phyloP scores from a whole-genome alignment of 92 coral and sea anemone genomes.

The Porites lobata region DNA sequence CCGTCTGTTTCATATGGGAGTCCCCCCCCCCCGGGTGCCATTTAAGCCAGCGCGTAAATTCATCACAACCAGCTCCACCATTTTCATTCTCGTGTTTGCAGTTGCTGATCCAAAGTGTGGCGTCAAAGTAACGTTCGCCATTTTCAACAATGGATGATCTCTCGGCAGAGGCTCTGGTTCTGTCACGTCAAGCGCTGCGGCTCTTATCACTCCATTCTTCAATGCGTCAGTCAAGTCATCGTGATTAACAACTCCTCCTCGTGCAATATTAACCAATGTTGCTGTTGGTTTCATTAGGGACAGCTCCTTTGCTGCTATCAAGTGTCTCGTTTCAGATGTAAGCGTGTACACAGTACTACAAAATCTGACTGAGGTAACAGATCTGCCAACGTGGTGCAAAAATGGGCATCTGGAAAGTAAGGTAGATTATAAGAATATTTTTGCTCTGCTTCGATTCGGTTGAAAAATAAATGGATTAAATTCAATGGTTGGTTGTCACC shows the following conservation, averaged over 20 bases:
- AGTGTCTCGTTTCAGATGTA: conserved; percentile 71
- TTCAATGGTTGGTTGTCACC: no score
- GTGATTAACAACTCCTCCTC: conserved; percentile 84
- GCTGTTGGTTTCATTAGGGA: conserved; percentile 82
- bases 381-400: conserved; percentile 63
- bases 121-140: conserved; percentile 71
- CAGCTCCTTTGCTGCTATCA: conserved; percentile 75
- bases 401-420: conserved; percentile 58
- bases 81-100: conserved; percentile 59
- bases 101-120: conserved; percentile 85
- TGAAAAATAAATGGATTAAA: no score
- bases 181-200: conserved; percentile 84
- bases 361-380: conserved; percentile 82
- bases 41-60: conserved; percentile 76
- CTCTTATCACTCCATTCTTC: conserved; percentile 74
- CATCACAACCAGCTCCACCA: conserved; percentile 65
- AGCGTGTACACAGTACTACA: conserved; percentile 76
- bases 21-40: no score
- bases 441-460: no score
- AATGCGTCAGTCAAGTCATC: conserved; percentile 81
- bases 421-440: not conserved
- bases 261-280: conserved; percentile 80
- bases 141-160: conserved; percentile 79
- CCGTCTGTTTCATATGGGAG: no score
- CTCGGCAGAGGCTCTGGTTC: conserved; percentile 86